These are phyloP conservation scores for Molorchus minor DNA, from an alignment of 2,888 invertebrate genomes.

Conservation along the genomic window DNA sequence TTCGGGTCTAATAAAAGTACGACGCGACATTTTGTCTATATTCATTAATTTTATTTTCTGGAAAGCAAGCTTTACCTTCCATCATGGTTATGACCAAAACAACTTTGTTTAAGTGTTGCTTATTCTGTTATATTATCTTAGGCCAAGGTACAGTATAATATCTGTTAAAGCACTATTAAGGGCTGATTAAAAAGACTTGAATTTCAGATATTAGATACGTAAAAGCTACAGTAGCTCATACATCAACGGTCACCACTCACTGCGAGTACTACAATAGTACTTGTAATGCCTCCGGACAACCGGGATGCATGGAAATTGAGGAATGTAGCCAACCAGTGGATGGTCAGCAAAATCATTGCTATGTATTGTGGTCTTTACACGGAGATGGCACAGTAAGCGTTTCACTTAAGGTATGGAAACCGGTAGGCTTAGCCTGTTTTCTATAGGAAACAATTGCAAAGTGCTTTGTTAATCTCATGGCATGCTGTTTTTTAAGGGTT, in stretches of 20 bases:
- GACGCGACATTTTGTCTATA: slow-evolving; percentile 38
- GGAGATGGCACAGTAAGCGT: slow-evolving; percentile 68
- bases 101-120: slow-evolving; percentile 8
- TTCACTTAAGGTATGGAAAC: slow-evolving; percentile 54
- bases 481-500: slow-evolving; percentile 70
- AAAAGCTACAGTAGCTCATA: slow-evolving; percentile 43
- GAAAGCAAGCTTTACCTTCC: neutral
- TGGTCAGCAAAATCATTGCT: slow-evolving; percentile 80
- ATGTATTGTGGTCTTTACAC: slow-evolving; percentile 80
- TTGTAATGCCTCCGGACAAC: slow-evolving; percentile 62
- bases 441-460: neutral
- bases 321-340: slow-evolving; percentile 71
- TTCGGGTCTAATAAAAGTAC: slow-evolving; percentile 49
- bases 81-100: slow-evolving; percentile 18
- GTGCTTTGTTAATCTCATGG: neutral
- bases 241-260: slow-evolving; percentile 63
- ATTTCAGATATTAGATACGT: slow-evolving; percentile 19
- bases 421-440: neutral
- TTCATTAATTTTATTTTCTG: slow-evolving; percentile 23
- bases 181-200: no score
- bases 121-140: slow-evolving; percentile 8
- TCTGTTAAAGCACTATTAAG: no score
- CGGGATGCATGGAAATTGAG: slow-evolving; percentile 66
- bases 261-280: slow-evolving; percentile 77
- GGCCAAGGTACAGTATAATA: slow-evolving; percentile 29